Evolutionary conservation across 2,113 vertebrate genomes (phyloP), one percentile per base, ranked within the genome.

Genomic region (Aegotheles bennettii): DNA sequence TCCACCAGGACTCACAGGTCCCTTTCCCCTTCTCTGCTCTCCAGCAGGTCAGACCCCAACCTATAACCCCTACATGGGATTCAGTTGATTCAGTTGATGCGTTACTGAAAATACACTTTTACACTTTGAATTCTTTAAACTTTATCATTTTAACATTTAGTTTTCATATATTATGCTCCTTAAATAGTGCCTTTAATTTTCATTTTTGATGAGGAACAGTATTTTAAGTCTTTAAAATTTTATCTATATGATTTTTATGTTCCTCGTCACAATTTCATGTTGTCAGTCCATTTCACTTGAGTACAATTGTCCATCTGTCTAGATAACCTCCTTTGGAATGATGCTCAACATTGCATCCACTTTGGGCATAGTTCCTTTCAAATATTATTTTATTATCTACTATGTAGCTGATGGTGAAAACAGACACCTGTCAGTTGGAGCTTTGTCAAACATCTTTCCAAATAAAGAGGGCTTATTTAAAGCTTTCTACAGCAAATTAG

Each of bases 291-390:
- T 95, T 96, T 91, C 68, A 69, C 35, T 90, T 3, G 4, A 9
- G 9, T 63, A 70, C 75, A 90, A 38, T 50, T 16, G 21, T 17
- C 95, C 91, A 89, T 97, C 94, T 96, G 93, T 95, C 57, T 71
- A 74, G 68, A 53, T 76, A 50, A 2, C 70, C 13, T 75, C 59
- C 31, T 48, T 88, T 90, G 82, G 82, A 96, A 86, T 43, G 64
- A 23, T 65, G 43, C 56, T 93, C 36, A 36, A 9, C 48, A 7
- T 85, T 85, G 17, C 29, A 48, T 91, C 76, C 36, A 59, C 69
- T 83, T 84, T 47, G 75, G 74, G 71, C 89, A 73, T 64, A 60
- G 48, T 56, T 90, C 56, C 59, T 93, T 80, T 84, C 67, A 92
- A 89, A 89, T 91, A 92, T n/a, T 90, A 65, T 82, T 93, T 94